Base-by-base conservation (phyloP, 2,113 vertebrate species). In the Malurus melanocephalus region DNA sequence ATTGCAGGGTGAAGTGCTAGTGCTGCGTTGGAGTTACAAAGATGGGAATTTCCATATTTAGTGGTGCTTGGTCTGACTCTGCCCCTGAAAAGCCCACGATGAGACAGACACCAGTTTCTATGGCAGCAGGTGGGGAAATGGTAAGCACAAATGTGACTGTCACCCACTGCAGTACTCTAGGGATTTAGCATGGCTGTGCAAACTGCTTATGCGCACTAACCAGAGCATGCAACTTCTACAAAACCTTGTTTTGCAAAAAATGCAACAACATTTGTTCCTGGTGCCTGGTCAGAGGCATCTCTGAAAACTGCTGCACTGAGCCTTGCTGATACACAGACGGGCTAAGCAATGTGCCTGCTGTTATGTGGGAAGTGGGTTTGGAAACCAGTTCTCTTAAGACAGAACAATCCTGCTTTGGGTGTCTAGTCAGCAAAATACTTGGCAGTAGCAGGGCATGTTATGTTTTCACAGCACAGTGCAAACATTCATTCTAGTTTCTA, bases 271-370 rank as follows among this genome's bases (percentile, higher is more conserved):
- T 73, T 81, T 68, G 8, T 32, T 72, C 23, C 66, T 32, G 14
- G 51, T 20, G 65, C 49, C 28, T 12, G 42, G 15, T 40, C 77
- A 84, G 73, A 75, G 49, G 46, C 51, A 5, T 7, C 46, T 43
- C 71, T 66, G 66, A 61, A 40, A 84, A 35, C 51, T n/a, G 18
- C 74, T 75, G n/a, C 32, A 13, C 66, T 66, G 28, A 73, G 53
- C 69, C 38, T 53, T 81, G 71, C 89, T 65, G 80, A 68, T 59
- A 40, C 6, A 7, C 0, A 0, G 42, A 38, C 0, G 0, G 40
- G 53, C 24, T 48, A 32, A 90, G 74, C 4, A 1, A 40, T 38
- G 57, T 62, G 27, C 42, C 72, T 28, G 15, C 69, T 85, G 42
- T 68, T 74, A 20, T 1, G 11, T 3, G 8, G 57, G 21, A 80